These are phyloP conservation scores for Novumbra hubbsi DNA, from an alignment of 2,797 vertebrate species.

Conservation along the genomic window DNA sequence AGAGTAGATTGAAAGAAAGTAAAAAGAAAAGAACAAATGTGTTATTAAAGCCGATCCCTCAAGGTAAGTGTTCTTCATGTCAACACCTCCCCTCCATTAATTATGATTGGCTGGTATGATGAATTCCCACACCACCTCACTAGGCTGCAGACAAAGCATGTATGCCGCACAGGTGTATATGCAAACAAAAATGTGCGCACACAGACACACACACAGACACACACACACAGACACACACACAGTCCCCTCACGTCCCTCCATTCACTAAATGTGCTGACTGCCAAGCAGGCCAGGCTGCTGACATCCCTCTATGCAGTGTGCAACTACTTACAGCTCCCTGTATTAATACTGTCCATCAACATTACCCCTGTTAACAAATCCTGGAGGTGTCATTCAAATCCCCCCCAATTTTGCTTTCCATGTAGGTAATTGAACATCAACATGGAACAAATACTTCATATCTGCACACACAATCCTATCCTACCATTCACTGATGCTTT, in stretches of 20 bases:
- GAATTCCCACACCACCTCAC: neutral
- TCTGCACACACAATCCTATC: neutral
- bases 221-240: slow-evolving; percentile 2
- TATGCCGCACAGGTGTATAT: neutral
- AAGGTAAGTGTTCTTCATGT: neutral
- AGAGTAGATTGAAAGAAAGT: neutral
- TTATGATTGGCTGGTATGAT: neutral
- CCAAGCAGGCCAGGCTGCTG: slow-evolving; percentile 4
- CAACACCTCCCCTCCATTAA: neutral
- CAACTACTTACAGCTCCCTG: neutral
- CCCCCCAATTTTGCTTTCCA: neutral
- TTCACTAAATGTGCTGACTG: slow-evolving; percentile 1
- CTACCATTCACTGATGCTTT: neutral
- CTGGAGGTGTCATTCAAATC: neutral
- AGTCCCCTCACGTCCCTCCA: neutral
- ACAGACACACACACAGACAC: neutral
- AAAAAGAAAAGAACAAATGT: neutral
- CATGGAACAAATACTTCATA: neutral
- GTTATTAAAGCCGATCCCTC: neutral
- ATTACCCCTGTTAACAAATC: neutral
- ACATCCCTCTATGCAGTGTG: neutral
- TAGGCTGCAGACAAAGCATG: neutral
- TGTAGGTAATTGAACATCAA: neutral
- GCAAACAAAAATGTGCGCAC: neutral
- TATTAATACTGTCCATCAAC: slow-evolving; percentile 3